Evolutionary conservation across 2,888 invertebrate genomes (phyloP), one percentile per base, ranked within the genome.

Genomic region (Alsophila aescularia): DNA sequence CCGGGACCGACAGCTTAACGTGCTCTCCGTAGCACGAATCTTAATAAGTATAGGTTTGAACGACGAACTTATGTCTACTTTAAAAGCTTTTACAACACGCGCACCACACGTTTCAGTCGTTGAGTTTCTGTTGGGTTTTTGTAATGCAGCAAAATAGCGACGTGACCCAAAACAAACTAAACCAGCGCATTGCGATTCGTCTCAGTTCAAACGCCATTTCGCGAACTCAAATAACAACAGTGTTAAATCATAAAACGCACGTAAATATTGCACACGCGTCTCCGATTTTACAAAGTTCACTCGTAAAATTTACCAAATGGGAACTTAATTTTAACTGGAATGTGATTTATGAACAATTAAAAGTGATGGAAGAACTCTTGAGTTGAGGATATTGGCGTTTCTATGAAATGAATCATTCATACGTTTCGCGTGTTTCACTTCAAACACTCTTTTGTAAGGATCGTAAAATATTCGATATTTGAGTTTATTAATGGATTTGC

Each of bases 261-360:
- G 68, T 67, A 66, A 71, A 67, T 68, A 70, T 67, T 72, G 62
- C 64, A 65, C 72, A 70, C 71, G 66, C 74, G 52, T 52, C 65
- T 73, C 62, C 65, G 60, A 65, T 73, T 73, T 70, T 69, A 66
- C 70, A 69, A 77, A 79, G 66, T 75, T 72, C 59, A 64, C 67
- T 78, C 78, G 70, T 79, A 75, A 79, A 79, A 80, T 77, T 73
- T 73, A 58, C 72, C 69, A 73, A 75, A 73, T 71, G 70, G 70
- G 64, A 69, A 72, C 73, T 77, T 77, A 78, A 77, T 75, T 74
- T 77, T 73, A 79, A 77, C 72, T 67, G 70, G 58, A 64, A 67
- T 67, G 66, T 79, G 78, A 80, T 79, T 79, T 79, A 79, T 78
- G 76, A 74, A 73, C 75, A 74, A 77, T 79, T 77, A 80, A 74